Conservation (phyloP, 2,888 invertebrate genomes). For the Diloba caeruleocephala region DNA sequence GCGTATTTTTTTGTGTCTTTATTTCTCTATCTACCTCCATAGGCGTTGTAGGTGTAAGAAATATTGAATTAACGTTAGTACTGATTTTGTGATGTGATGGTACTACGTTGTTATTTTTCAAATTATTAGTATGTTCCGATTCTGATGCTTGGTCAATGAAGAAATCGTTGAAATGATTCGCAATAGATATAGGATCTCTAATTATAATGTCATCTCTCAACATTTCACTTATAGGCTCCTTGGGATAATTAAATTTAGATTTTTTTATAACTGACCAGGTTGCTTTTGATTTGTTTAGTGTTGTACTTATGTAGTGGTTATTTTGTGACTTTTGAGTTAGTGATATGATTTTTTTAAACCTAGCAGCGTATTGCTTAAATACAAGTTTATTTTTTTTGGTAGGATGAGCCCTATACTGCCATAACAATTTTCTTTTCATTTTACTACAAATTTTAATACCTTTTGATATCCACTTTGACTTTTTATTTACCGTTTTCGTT, state of each 20-base stretch:
- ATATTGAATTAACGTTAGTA: neutral
- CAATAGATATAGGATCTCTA: neutral
- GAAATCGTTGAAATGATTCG: conserved; percentile 1
- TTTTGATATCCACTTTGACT: neutral
- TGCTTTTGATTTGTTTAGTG: conserved; percentile 4
- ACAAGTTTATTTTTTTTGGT: conserved; percentile 3
- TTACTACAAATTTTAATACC: conserved; percentile 6
- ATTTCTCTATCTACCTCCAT: conserved; percentile 1
- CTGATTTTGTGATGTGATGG: no score
- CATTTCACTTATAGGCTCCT: neutral
- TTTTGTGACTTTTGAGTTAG: conserved; percentile 6
- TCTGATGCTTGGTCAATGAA: conserved; percentile 1
- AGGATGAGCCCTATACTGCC: neutral
- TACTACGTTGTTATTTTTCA: no score
- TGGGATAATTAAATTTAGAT: conserved; percentile 1
- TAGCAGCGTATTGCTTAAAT: conserved; percentile 6
- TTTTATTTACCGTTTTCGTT: conserved; percentile 5
- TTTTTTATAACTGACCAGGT: conserved; percentile 4
- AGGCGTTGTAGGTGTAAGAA: neutral
- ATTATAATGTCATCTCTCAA: neutral
- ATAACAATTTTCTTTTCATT: conserved; percentile 7
- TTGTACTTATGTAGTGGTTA: neutral
- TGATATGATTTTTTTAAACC: conserved; percentile 1
- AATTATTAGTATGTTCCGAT: neutral
- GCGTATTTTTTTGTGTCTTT: neutral